These are phyloP conservation scores for Drosophila malerkotliana DNA, from an alignment of 1,140 invertebrate genomes.

Conservation along the genomic window DNA sequence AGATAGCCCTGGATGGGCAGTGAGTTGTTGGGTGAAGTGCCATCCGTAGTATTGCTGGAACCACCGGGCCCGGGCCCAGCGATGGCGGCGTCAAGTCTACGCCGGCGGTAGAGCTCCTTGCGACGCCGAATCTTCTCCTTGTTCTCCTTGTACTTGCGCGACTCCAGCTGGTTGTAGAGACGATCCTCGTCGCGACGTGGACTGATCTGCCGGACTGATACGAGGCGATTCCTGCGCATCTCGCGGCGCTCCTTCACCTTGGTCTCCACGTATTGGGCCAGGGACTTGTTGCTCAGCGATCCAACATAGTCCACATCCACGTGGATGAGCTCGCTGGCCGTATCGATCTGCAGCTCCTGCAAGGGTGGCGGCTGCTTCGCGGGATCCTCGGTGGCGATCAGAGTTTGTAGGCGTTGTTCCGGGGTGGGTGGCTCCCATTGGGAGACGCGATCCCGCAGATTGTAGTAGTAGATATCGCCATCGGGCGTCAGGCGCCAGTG, in stretches of 20 bases:
- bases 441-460: constrained; percentile 91
- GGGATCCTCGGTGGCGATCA: constrained; percentile 46
- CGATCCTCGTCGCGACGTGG: constrained; percentile 91
- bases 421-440: constrained; percentile 94
- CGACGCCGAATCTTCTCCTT: constrained; percentile 90
- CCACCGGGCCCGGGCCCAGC: constrained; percentile 56
- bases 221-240: constrained; percentile 83
- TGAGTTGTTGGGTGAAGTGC: not conserved
- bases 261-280: constrained; percentile 49
- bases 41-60: not conserved
- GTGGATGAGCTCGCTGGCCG: constrained; percentile 31
- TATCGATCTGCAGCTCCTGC: constrained; percentile 38
- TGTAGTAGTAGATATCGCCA: constrained; percentile 96
- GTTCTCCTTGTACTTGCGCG: constrained; percentile 89
- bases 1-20: constrained; percentile 73
- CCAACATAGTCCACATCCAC: constrained; percentile 47
- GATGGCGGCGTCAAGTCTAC: constrained; percentile 45
- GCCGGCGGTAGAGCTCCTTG: constrained; percentile 86
- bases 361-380: constrained; percentile 36
- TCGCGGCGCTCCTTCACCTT: constrained; percentile 60
- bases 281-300: constrained; percentile 32
- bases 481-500: constrained; percentile 91
- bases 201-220: constrained; percentile 89
- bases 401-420: constrained; percentile 54
- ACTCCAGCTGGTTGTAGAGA: constrained; percentile 87